Conservation (phyloP, 2,113 vertebrate genomes). For the Odocoileus hemionus region DNA sequence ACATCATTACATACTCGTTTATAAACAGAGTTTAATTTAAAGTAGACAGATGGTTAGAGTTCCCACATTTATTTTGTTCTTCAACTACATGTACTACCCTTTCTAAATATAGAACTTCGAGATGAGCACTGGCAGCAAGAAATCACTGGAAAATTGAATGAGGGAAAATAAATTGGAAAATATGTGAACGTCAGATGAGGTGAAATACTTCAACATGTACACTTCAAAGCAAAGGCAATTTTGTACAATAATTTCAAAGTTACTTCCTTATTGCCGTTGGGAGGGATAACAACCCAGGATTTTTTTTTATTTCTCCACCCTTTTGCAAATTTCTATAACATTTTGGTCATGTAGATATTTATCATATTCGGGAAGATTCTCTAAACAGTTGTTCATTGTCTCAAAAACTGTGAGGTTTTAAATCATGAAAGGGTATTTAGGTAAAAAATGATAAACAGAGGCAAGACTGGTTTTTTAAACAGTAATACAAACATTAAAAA, state of each 20-base stretch:
- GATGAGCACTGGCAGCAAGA: not conserved
- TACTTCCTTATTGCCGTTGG: not conserved
- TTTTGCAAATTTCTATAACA: not conserved
- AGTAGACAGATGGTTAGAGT: not conserved
- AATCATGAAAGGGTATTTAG: not conserved
- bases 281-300: not conserved
- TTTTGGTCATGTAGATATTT: not conserved
- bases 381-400: not conserved
- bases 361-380: conserved; percentile 4
- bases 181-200: not conserved
- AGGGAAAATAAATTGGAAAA: not conserved
- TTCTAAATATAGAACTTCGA: not conserved
- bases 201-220: not conserved
- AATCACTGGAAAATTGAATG: not conserved
- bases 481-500: not conserved
- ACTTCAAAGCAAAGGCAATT: not conserved
- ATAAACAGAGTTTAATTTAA: not conserved
- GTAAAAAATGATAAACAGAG: not conserved
- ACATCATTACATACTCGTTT: not conserved
- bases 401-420: not conserved
- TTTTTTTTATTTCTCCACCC: not conserved
- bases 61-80: not conserved
- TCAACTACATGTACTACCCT: not conserved
- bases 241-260: not conserved
- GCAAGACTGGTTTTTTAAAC: not conserved